Conservation (phyloP, 2,888 invertebrate species). For the Neoaliturus tenellus region DNA sequence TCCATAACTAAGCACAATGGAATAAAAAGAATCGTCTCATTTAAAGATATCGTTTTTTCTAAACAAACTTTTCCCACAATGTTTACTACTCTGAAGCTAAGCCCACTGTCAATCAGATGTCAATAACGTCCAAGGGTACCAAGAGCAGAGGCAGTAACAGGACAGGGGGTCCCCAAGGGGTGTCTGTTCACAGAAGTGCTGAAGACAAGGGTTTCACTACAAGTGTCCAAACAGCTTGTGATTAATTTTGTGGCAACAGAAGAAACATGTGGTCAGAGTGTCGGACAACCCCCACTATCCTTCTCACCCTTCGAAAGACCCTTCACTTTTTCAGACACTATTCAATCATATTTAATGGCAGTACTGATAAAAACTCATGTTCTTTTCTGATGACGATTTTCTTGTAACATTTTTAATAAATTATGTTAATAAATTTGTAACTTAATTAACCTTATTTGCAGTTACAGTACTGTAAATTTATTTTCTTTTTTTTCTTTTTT, state of each 20-base stretch:
- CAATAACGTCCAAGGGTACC: background rate
- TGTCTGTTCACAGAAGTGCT: constrained; percentile 14
- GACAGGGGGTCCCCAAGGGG: background rate
- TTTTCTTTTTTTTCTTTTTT: no score
- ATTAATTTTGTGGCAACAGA: constrained; percentile 15
- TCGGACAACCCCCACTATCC: background rate
- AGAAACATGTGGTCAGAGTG: constrained; percentile 30
- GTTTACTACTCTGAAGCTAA: background rate
- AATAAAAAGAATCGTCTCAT: no score
- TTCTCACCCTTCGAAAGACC: background rate
- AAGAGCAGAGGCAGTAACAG: background rate
- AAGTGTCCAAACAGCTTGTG: constrained; percentile 28
- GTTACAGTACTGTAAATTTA: no score
- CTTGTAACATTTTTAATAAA: no score
- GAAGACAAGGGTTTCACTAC: constrained; percentile 2
- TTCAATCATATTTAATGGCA: no score
- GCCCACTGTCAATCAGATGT: background rate
- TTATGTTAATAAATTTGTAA: no score
- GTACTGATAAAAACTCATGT: no score
- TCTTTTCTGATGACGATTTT: no score
- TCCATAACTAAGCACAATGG: no score
- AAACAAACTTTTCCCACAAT: background rate
- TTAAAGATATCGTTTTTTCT: background rate
- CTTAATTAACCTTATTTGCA: no score
- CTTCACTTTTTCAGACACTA: background rate